A percentile compares a stretch with the other conserved stretches of the same genome.
These are phyloP conservation scores for Hyperoplus immaculatus DNA, from an alignment of 2,797 vertebrate genomes.

Conservation along the genomic window DNA sequence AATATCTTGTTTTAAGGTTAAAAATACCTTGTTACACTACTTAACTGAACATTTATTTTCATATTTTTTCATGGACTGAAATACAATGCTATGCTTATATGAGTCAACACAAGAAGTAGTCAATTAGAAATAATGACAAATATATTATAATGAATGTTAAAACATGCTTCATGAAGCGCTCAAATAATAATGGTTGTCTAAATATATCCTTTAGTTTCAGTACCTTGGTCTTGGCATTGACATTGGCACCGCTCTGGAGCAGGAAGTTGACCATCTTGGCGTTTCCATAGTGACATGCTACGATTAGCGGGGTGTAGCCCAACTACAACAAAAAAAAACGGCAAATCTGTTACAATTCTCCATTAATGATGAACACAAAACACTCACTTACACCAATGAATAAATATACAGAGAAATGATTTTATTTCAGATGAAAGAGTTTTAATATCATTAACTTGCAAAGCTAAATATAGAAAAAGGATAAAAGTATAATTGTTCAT, in stretches of 20 bases:
- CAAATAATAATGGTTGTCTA: background rate
- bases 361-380: background rate
- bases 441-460: fast-evolving
- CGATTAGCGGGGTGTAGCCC: slow-evolving; percentile 97
- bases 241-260: slow-evolving; percentile 91
- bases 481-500: slow-evolving; percentile 17
- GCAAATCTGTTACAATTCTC: background rate
- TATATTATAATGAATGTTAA: background rate
- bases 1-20: background rate
- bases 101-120: background rate
- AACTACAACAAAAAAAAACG: slow-evolving; percentile 84
- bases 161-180: background rate
- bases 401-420: background rate
- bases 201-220: background rate
- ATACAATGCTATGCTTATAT: background rate
- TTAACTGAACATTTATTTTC: background rate
- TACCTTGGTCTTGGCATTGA: slow-evolving; percentile 98
- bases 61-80: background rate
- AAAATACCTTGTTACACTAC: background rate
- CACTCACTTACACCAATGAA: background rate
- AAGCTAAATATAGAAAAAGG: background rate
- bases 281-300: slow-evolving; percentile 98
- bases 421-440: no score
- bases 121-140: background rate
- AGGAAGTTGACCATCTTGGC: slow-evolving; percentile 99